Evolutionary conservation across 2,888 invertebrate genomes (phyloP), one percentile per base, ranked within the genome.

Genomic region (Dugesia japonica): DNA sequence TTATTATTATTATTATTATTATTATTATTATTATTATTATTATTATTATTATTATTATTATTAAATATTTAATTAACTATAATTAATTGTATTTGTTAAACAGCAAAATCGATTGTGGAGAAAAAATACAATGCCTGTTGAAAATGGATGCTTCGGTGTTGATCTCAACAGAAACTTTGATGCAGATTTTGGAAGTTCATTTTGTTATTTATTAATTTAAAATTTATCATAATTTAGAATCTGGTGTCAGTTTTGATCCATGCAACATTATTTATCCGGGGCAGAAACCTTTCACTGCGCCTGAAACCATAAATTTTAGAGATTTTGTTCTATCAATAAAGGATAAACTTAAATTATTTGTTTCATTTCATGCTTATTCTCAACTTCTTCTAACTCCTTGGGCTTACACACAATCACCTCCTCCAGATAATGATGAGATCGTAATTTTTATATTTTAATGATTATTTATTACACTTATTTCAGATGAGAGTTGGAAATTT

Each of bases 401-500:
- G 56, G 56, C 56, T 4, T 56, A 56, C 23, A 56, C 56, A 7
- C n/a, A n/a, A 7, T 9, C n/a, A 4, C 56, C 56, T 56, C 56
- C 56, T 4, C n/a, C 56, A 23, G 56, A 56, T n/a, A 56, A 56
- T 56, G 23, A 56, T 20, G 56, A 56, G n/a, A 56, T 56, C 4
- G 56, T 56, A 4, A 56, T 56, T 13, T 13, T 38, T 38, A 13
- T 13, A 38, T 13, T 13, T 38, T 56, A 13, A n/a, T 56, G n/a
- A 13, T 31, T 31, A 31, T 31, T 7, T 31, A 7, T 31, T 31
- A 13, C 9, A 38, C 38, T 38, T 13, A 9, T 56, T 74, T 7
- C 71, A 74, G 74, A 38, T 74, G 74, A 15, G 74, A 31, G 74
- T 74, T 28, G 74, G 72, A 1, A 74, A 74, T 74, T 26, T 38